Percentiles rank a stretch among this genome's conserved stretches.
phyloP scores from a whole-genome alignment of 2,113 vertebrate species.

The Calyptomena viridis region DNA sequence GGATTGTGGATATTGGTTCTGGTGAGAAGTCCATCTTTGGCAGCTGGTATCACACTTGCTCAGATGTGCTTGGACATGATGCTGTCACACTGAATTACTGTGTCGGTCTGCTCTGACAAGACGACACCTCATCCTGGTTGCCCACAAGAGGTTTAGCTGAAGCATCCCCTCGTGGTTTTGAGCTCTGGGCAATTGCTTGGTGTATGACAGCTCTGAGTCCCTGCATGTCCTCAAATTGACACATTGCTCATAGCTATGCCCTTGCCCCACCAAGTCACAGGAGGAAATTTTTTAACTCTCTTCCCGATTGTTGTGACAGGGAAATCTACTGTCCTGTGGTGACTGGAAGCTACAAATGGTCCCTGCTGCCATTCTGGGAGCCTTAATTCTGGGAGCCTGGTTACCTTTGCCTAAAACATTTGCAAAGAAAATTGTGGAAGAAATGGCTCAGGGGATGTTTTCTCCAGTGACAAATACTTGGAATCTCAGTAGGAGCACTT shows the following conservation, averaged over 20 bases:
- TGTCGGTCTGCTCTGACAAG: neutral
- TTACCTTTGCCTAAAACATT: neutral
- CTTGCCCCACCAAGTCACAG: neutral
- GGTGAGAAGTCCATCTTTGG: neutral
- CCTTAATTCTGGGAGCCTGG: neutral
- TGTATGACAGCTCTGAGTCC: neutral
- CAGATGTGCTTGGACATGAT: neutral
- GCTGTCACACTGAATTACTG: neutral
- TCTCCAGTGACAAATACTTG: neutral
- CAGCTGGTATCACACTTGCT: neutral
- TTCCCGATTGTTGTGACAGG: neutral
- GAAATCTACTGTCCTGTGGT: neutral
- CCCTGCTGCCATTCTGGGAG: neutral
- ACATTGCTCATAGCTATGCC: fast-evolving
- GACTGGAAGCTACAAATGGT: neutral
- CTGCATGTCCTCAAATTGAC: neutral
- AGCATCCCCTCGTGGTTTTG: neutral
- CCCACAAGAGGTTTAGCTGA: neutral
- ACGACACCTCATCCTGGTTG: neutral
- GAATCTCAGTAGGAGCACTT: neutral
- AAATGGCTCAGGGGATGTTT: neutral
- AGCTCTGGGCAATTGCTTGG: neutral
- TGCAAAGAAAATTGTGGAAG: neutral
- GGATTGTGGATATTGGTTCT: neutral
- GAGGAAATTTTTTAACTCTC: neutral